Conservation (phyloP, 1,140 invertebrate genomes). For the Drosophila willistoni region DNA sequence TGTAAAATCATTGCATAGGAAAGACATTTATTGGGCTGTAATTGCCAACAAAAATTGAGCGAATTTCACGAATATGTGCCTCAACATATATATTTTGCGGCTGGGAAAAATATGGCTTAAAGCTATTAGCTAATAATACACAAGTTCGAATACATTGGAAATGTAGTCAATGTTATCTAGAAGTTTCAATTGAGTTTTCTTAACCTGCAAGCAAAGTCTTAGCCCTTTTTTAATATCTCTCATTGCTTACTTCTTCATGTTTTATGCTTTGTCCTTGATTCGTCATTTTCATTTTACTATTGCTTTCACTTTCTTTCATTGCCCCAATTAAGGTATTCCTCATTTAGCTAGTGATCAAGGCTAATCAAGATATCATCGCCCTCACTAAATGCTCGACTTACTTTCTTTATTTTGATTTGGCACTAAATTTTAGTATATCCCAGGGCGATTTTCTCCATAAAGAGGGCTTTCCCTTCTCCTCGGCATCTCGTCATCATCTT, state of each 20-base stretch:
- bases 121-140: no score
- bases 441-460: background rate
- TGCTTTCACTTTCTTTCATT: background rate
- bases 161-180: no score
- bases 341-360: no score
- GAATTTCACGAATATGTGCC: background rate
- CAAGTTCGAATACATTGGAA: no score
- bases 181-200: no score
- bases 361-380: conserved; percentile 2
- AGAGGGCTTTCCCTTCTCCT: background rate
- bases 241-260: no score
- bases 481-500: background rate
- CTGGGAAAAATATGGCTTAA: no score
- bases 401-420: background rate
- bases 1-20: conserved; percentile 39
- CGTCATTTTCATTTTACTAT: background rate
- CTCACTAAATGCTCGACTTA: background rate
- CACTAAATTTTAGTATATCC: background rate
- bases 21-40: conserved; percentile 45
- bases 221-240: no score
- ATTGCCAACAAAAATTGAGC: conserved; percentile 8
- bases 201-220: no score
- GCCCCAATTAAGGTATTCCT: background rate
- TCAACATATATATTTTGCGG: no score
- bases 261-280: no score